Evolutionary conservation across 2,113 vertebrate species (phyloP).

Genomic region (Mustelus asterias): DNA sequence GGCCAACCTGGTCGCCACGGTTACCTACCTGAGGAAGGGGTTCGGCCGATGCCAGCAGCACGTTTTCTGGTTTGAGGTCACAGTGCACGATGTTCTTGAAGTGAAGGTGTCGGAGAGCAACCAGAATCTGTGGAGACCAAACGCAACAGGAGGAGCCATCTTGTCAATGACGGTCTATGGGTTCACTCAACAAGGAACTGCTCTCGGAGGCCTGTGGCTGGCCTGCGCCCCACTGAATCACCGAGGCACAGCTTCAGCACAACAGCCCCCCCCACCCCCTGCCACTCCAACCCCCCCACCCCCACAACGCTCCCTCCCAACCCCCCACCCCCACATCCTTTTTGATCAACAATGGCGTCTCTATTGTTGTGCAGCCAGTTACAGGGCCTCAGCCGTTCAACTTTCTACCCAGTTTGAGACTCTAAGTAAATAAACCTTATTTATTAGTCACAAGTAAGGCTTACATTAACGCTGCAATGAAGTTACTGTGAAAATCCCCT

Average conservation of each 20-base stretch:
- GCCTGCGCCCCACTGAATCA: not conserved
- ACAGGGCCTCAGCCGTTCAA: no score
- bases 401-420: no score
- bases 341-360: not conserved
- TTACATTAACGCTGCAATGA: no score
- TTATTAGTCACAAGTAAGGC: no score
- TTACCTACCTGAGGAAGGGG: conserved; percentile 72
- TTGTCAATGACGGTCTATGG: not conserved
- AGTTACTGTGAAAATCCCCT: no score
- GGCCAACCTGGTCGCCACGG: not conserved
- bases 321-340: not conserved
- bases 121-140: conserved; percentile 64
- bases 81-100: conserved; percentile 74
- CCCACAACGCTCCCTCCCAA: no score
- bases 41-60: conserved; percentile 77
- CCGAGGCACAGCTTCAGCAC: not conserved
- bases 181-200: not conserved
- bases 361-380: no score
- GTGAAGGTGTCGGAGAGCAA: conserved; percentile 78
- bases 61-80: conserved; percentile 68
- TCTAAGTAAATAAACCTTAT: no score
- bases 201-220: not conserved
- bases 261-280: no score
- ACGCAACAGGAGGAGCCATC: not conserved
- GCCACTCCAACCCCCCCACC: no score